Evolutionary conservation across 2,113 vertebrate species (phyloP).

Genomic region (Anthoscopus minutus): DNA sequence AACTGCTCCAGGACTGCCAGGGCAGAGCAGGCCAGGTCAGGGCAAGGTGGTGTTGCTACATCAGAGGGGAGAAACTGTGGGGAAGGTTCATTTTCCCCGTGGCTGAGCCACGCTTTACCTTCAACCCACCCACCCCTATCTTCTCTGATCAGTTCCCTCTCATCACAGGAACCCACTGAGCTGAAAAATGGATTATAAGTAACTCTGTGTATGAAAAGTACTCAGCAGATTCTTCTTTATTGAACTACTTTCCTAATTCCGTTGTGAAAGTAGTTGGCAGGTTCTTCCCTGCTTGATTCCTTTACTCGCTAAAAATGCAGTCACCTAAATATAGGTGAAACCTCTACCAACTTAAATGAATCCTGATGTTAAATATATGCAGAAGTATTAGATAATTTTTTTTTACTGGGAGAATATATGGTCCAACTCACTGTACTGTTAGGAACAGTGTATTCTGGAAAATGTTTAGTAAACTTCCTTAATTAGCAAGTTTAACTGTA

Average conservation of each 20-base stretch:
- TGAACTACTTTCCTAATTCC: background rate
- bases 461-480: background rate
- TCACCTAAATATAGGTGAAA: background rate
- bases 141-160: background rate
- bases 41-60: background rate
- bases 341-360: background rate
- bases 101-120: background rate
- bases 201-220: background rate
- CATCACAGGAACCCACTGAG: background rate
- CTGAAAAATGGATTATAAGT: background rate
- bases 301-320: background rate
- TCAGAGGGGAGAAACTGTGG: fast-evolving
- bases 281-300: background rate
- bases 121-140: fast-evolving
- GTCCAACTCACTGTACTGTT: background rate
- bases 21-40: background rate
- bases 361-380: background rate
- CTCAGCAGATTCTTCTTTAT: background rate
- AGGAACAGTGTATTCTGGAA: background rate
- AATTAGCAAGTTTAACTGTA: background rate
- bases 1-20: fast-evolving
- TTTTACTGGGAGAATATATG: background rate
- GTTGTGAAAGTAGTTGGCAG: background rate
- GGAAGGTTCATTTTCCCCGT: background rate
- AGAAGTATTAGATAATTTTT: background rate